Percentiles rank a stretch among this genome's conserved stretches.
phyloP scores from a whole-genome alignment of 1,140 invertebrate species.

The Papilio dardanus region DNA sequence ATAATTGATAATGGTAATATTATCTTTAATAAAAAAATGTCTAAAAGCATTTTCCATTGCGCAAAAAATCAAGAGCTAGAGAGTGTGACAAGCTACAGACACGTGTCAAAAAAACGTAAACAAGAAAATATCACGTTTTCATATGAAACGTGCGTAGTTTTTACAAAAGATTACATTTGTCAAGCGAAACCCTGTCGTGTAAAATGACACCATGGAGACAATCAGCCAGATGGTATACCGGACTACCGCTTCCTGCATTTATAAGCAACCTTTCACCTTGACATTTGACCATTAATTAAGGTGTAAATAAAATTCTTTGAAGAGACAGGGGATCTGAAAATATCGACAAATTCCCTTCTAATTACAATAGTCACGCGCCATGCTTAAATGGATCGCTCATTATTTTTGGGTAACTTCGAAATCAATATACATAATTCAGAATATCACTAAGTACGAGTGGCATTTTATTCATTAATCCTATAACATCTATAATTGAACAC shows the following conservation, averaged over 20 bases:
- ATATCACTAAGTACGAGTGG: no score
- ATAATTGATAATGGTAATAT: no score
- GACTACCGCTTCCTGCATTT: not conserved
- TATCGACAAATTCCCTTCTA: not conserved
- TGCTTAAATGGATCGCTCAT: not conserved
- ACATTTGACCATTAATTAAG: not conserved
- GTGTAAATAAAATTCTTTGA: not conserved
- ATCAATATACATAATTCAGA: no score
- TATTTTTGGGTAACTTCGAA: not conserved
- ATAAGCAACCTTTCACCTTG: not conserved
- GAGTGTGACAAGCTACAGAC: not conserved
- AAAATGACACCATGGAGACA: not conserved
- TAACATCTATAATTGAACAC: no score
- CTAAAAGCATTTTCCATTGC: not conserved
- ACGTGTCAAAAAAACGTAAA: constrained; percentile 40
- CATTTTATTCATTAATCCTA: no score
- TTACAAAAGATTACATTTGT: not conserved
- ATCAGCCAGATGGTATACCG: not conserved
- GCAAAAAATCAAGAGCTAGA: not conserved
- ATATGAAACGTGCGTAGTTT: constrained; percentile 6
- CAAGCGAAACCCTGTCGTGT: not conserved
- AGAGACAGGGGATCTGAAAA: not conserved
- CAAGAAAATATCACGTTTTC: constrained; percentile 38
- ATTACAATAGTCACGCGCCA: not conserved
- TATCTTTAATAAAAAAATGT: no score